phyloP scores from a whole-genome alignment of 2,888 invertebrate species.

The Junonia oenone region DNA sequence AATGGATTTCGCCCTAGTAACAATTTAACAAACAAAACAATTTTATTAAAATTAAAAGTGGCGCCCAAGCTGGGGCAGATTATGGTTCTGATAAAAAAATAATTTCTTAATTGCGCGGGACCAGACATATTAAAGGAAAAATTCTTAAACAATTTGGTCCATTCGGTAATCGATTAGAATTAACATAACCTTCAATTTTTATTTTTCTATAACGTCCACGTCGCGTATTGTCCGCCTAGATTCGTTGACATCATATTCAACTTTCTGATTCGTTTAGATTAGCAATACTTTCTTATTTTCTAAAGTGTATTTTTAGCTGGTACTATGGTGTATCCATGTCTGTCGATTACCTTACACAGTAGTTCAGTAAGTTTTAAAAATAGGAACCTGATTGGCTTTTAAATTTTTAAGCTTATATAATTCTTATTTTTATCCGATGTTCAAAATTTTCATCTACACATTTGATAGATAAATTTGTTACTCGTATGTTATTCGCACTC shows the following conservation, averaged over 20 bases:
- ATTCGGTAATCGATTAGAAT: background rate
- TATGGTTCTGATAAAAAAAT: background rate
- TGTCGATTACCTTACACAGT: constrained; percentile 13
- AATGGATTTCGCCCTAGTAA: background rate
- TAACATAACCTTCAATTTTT: background rate
- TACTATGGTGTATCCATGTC: background rate
- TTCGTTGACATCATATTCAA: background rate
- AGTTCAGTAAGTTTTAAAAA: constrained; percentile 10
- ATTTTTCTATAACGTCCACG: background rate
- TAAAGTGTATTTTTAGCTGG: background rate
- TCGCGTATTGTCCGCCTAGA: background rate
- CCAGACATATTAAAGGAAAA: background rate
- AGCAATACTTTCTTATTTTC: background rate
- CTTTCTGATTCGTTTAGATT: background rate
- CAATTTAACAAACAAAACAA: background rate
- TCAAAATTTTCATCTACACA: constrained; percentile 13
- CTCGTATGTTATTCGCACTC: constrained; percentile 57
- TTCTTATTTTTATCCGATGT: constrained; percentile 5
- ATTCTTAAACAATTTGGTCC: background rate
- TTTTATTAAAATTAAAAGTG: background rate
- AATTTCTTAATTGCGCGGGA: background rate
- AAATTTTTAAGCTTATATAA: constrained; percentile 13
- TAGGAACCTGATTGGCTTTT: constrained; percentile 13
- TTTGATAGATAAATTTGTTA: constrained; percentile 18
- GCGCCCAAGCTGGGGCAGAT: background rate